These are phyloP conservation scores for Conistra vaccinii DNA, from an alignment of 2,888 invertebrate genomes.

Conservation along the genomic window DNA sequence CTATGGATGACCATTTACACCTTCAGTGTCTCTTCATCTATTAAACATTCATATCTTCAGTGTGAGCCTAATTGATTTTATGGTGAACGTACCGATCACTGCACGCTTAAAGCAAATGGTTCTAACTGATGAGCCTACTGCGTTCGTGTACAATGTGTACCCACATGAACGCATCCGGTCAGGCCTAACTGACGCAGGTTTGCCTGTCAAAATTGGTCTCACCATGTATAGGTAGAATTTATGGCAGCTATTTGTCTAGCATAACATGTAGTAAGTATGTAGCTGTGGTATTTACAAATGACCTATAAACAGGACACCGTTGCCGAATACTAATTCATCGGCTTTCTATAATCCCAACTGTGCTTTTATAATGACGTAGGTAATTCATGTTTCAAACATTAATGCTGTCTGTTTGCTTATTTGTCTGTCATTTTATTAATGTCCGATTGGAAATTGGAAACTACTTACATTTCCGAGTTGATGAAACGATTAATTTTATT, in stretches of 20 bases:
- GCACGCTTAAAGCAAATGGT: background rate
- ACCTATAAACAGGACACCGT: slow-evolving; percentile 16
- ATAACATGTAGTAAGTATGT: background rate
- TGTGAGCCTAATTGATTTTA: background rate
- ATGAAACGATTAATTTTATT: background rate
- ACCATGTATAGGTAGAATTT: background rate
- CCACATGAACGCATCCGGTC: background rate
- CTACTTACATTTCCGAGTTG: slow-evolving; percentile 3
- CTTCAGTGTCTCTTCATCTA: background rate
- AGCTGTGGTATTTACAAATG: background rate
- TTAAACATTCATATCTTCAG: background rate
- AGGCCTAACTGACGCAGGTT: no score
- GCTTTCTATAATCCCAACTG: slow-evolving; percentile 22
- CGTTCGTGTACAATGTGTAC: background rate
- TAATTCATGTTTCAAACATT: slow-evolving; percentile 2
- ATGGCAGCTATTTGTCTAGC: slow-evolving; percentile 14
- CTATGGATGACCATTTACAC: background rate
- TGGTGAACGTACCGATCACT: background rate
- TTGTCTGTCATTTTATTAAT: background rate
- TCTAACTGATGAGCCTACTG: background rate
- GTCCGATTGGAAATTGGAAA: slow-evolving; percentile 7
- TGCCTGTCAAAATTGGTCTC: no score
- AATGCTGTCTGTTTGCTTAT: background rate
- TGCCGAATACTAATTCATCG: slow-evolving; percentile 34
- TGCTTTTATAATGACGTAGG: slow-evolving; percentile 8